Evolutionary conservation across 2,113 vertebrate species (phyloP).

Genomic region (Dasyornis broadbenti): DNA sequence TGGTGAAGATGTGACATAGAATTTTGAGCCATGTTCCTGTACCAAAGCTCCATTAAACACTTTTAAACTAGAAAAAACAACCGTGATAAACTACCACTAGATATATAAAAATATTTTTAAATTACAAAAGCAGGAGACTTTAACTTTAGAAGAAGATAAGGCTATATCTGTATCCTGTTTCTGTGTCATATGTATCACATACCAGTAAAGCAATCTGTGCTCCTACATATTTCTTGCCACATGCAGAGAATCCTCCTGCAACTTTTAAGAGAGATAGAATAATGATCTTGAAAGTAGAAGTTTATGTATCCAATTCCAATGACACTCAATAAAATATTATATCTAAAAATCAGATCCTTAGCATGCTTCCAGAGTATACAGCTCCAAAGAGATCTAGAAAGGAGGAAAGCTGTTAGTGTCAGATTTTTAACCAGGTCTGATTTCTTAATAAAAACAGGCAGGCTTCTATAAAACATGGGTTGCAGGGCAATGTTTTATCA

Average conservation of each 20-base stretch:
- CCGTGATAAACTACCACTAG: background rate
- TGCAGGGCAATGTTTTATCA: background rate
- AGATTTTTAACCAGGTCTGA: background rate
- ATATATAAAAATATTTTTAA: background rate
- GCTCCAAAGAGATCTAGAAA: background rate
- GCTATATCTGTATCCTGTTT: background rate
- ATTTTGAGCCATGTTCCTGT: background rate
- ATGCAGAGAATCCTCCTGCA: background rate
- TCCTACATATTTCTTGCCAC: background rate
- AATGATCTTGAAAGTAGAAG: background rate
- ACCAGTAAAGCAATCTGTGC: background rate
- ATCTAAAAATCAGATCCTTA: background rate
- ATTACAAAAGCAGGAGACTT: background rate
- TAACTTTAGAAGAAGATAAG: background rate
- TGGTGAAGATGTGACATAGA: background rate
- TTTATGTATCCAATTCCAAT: background rate
- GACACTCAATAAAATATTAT: background rate
- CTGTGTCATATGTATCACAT: background rate
- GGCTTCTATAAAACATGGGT: background rate
- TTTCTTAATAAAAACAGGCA: background rate
- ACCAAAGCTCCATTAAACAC: background rate
- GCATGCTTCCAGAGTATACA: background rate
- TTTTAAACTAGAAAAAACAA: background rate
- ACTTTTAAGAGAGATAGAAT: background rate
- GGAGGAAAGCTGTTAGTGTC: background rate